Evolutionary conservation across 1,140 invertebrate species (phyloP), one percentile per base, ranked within the genome.

Genomic region (Oryzaephilus surinamensis): DNA sequence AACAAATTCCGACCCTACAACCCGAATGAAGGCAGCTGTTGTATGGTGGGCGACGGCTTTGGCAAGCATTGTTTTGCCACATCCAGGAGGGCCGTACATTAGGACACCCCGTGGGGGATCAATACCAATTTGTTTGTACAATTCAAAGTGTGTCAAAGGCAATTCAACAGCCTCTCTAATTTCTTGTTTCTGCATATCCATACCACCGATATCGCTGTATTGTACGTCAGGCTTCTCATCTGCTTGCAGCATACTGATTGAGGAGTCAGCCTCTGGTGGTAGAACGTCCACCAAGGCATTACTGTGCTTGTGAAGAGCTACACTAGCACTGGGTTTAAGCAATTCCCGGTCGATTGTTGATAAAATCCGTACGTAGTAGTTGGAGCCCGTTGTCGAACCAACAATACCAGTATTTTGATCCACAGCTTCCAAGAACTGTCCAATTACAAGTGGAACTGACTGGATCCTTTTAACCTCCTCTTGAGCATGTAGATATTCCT

Each of bases 131-230:
- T 99, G 96, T 64, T 98, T 90, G 63, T 99, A 99, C n/a, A 99
- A 68, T 65, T 99, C 95, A 60, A 97, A 97, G 63, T 99, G 95
- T 29, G 95, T 99, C 1, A 99, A 66, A 3, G 97, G 96, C 38
- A 99, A 64, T 62, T 99, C 96, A 0, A 99, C 96, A 30, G 96
- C 96, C 70, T 99, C 97, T 32, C 95, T 69, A 42, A 99, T 97
- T 67, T 99, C 96, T 63, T 99, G 96, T 54, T 99, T 99, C 63
- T 99, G 96, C 73, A 97, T 97, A 60, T 99, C 95, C 82, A 99
- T 91, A 26, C 97, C 97, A 65, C 97, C 97, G 65, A 99, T 99
- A 57, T 99, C 96, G 14, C 84, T 79, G 61, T 99, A 99, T 30
- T 79, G 76, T 10, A 99, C 91, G 69, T 99, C 93, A 2, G 96